Percentiles rank a stretch among this genome's conserved stretches.
Evolutionary conservation across 2,797 vertebrate genomes (phyloP).

Genomic region (Spondyliosoma cantharus): DNA sequence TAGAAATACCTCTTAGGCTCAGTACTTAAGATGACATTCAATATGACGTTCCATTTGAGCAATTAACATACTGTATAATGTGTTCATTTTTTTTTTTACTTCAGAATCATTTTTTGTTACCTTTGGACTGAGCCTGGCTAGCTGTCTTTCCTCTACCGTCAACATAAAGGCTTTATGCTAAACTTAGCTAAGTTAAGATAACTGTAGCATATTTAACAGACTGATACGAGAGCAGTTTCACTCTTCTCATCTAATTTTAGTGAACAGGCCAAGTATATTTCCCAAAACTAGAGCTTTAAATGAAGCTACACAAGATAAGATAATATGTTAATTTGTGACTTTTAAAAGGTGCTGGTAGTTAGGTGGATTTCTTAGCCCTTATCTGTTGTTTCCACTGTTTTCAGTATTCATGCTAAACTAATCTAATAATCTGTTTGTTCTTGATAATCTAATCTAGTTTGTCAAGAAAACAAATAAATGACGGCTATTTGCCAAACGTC

Average conservation of each 20-base stretch:
- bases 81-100: neutral
- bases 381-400: too few relatives aligned
- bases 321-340: neutral
- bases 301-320: neutral
- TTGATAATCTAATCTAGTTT: neutral
- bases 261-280: too few relatives aligned
- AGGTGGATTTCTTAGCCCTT: neutral
- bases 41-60: too few relatives aligned
- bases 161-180: neutral
- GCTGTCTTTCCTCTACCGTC: too few relatives aligned
- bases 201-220: too few relatives aligned
- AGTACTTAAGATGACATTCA: too few relatives aligned
- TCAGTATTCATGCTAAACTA: neutral
- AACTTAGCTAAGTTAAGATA: neutral
- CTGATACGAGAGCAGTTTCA: too few relatives aligned
- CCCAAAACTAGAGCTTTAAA: neutral
- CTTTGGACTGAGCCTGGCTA: neutral
- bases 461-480: neutral
- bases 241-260: too few relatives aligned
- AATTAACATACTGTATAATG: too few relatives aligned
- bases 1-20: too few relatives aligned
- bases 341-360: neutral
- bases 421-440: neutral
- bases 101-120: neutral
- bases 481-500: neutral